phyloP scores from a whole-genome alignment of 2,888 invertebrate species.

The Caenorhabditis angaria region DNA sequence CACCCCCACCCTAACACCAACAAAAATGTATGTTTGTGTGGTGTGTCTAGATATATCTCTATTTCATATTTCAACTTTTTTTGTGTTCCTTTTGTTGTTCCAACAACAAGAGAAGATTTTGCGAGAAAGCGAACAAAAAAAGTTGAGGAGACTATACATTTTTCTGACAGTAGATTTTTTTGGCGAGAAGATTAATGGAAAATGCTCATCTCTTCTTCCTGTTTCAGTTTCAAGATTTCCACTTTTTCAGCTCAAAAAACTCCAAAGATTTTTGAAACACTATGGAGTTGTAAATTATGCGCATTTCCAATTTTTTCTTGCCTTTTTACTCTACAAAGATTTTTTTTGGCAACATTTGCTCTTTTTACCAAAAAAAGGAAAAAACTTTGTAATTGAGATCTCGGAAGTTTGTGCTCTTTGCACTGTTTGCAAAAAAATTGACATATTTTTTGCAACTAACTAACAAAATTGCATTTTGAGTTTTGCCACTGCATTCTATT shows the following conservation, averaged over 20 bases:
- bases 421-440: constrained; percentile 12
- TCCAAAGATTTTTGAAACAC: constrained; percentile 4
- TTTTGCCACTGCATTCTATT: too few species aligned
- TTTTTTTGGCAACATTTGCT: too few species aligned
- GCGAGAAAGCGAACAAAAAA: too few species aligned
- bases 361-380: too few species aligned
- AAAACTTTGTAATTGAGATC: not conserved
- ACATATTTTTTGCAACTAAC: too few species aligned
- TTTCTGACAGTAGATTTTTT: too few species aligned
- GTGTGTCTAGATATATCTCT: not conserved
- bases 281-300: not conserved
- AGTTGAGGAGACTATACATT: too few species aligned
- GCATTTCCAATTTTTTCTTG: not conserved
- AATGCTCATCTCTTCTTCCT: too few species aligned
- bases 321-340: not conserved
- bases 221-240: too few species aligned
- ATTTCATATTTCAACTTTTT: not conserved
- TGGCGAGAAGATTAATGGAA: too few species aligned
- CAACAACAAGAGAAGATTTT: too few species aligned
- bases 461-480: too few species aligned
- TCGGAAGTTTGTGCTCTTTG: constrained; percentile 6
- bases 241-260: not conserved
- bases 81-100: not conserved
- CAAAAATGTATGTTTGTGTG: constrained; percentile 1
- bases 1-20: constrained; percentile 16